Conservation (phyloP, 2,113 vertebrate species). For the Prionailurus bengalensis region DNA sequence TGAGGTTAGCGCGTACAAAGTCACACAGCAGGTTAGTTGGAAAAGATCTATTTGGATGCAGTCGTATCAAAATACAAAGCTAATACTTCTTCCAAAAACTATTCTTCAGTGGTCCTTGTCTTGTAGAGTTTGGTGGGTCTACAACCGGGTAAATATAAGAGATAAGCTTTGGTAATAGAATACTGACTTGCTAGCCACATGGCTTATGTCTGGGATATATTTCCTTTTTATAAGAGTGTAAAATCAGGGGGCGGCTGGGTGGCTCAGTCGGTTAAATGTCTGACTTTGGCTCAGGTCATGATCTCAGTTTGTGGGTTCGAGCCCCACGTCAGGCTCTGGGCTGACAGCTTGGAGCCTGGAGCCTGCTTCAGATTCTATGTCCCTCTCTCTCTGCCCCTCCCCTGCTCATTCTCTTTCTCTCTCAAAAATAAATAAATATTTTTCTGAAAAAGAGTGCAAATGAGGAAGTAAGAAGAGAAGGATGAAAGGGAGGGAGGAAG, state of each 20-base stretch:
- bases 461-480: constrained; percentile 35
- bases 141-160: constrained; percentile 23
- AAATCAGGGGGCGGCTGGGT: not conserved
- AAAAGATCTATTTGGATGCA: not conserved
- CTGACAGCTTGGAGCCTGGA: too few species aligned
- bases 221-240: not conserved
- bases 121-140: not conserved
- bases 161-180: not conserved
- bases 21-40: not conserved
- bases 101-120: not conserved
- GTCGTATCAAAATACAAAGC: not conserved
- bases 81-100: constrained; percentile 5
- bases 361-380: too few species aligned
- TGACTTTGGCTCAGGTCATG: too few species aligned
- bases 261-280: too few species aligned
- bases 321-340: too few species aligned
- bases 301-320: too few species aligned
- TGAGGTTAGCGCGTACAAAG: not conserved
- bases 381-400: too few species aligned
- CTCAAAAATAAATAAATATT: too few species aligned
- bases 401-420: too few species aligned
- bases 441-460: not conserved
- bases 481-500: not conserved
- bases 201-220: not conserved
- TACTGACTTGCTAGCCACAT: not conserved